Conservation (phyloP, 2,797 vertebrate genomes). For the Pseudochirops corinnae region DNA sequence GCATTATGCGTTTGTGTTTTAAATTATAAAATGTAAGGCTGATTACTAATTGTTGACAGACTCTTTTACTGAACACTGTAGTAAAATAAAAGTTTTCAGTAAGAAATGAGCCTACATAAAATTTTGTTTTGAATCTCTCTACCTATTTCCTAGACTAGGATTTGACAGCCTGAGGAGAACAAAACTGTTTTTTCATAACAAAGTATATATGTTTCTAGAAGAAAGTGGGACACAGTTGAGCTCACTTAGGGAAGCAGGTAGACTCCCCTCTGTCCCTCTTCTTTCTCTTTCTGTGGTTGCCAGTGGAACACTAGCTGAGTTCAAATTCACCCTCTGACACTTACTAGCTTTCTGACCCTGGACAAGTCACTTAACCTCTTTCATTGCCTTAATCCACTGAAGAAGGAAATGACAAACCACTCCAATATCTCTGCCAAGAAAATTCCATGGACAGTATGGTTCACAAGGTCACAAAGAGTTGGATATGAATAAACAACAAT, state of each 20-base stretch:
- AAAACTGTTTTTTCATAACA: slow-evolving; percentile 15
- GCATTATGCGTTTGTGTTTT: slow-evolving; percentile 41
- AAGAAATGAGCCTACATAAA: neutral
- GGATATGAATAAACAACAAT: neutral
- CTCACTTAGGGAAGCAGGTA: neutral
- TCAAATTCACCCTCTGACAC: neutral
- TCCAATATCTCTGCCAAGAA: neutral
- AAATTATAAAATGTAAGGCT: slow-evolving; percentile 45
- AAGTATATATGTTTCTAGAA: neutral
- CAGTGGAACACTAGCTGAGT: neutral
- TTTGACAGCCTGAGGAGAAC: slow-evolving; percentile 48
- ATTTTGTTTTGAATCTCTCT: slow-evolving; percentile 7
- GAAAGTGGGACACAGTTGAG: neutral
- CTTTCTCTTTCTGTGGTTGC: neutral
- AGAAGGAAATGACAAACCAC: neutral
- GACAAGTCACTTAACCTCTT: neutral
- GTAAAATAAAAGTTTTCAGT: slow-evolving; percentile 11
- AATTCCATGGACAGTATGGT: neutral
- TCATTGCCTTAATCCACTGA: neutral
- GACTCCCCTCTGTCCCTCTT: neutral
- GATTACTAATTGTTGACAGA: neutral
- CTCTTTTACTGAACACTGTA: slow-evolving; percentile 18
- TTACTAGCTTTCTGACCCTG: neutral
- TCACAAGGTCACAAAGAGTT: neutral
- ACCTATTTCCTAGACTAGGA: slow-evolving; percentile 46